A percentile compares a stretch with the other conserved stretches of the same genome.
Evolutionary conservation across 2,797 vertebrate species (phyloP).

Genomic region (Enteromius argenteus): DNA sequence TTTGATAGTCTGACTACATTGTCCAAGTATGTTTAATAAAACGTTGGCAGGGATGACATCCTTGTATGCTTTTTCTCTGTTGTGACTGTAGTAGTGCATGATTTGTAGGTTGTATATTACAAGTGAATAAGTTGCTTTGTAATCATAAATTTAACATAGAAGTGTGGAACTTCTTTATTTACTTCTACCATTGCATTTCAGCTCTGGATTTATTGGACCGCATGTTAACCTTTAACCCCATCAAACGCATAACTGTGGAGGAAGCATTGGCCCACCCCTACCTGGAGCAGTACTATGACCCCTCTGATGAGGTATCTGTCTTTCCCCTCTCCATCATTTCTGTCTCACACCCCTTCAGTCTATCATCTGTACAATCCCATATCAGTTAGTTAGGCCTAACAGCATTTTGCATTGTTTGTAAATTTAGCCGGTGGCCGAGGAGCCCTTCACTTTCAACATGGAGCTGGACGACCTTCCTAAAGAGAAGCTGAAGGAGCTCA

Average conservation of each 20-base stretch:
- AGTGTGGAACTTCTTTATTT: neutral
- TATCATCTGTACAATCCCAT: neutral
- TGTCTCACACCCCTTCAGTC: neutral
- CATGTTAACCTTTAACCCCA: constrained; percentile 93
- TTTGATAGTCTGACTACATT: constrained; percentile 30
- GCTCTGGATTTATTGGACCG: constrained; percentile 87
- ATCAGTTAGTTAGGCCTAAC: neutral
- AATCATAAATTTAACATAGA: neutral
- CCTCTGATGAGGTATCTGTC: constrained; percentile 83
- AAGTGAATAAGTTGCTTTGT: neutral
- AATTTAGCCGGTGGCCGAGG: constrained; percentile 85
- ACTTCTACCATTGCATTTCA: constrained; percentile 38
- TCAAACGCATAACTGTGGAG: constrained; percentile 89
- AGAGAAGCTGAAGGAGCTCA: constrained; percentile 90
- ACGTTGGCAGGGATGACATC: neutral
- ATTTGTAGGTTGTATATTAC: neutral
- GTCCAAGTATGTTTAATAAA: constrained; percentile 36
- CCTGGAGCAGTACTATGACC: constrained; percentile 94
- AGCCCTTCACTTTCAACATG: constrained; percentile 90
- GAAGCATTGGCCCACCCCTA: constrained; percentile 90
- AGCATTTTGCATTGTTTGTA: constrained; percentile 26
- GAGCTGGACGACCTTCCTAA: constrained; percentile 91
- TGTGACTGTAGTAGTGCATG: neutral
- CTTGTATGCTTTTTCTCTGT: neutral
- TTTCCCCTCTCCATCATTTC: neutral